Conservation (phyloP, 1,140 invertebrate species). For the Gryon sp. region DNA sequence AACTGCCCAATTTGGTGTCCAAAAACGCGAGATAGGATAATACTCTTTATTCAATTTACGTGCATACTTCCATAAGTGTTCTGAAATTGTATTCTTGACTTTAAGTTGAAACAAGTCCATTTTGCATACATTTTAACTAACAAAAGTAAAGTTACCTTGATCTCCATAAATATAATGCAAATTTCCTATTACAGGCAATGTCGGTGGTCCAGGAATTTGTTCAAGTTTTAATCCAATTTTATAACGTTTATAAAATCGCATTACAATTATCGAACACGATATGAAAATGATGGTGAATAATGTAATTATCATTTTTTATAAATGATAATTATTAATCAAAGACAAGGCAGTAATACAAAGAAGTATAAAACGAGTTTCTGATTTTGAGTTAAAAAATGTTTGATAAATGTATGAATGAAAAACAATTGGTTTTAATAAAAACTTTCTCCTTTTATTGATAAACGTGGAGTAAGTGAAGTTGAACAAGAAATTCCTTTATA, state of each 20-base stretch:
- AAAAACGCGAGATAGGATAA: constrained; percentile 21
- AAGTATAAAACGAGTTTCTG: neutral
- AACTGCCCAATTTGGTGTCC: constrained; percentile 28
- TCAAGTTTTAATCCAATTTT: neutral
- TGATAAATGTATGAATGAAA: too few species aligned
- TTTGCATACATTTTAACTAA: too few species aligned
- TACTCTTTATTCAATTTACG: neutral
- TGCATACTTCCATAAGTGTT: constrained; percentile 8
- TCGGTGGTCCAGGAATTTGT: constrained; percentile 23
- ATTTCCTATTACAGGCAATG: constrained; percentile 25
- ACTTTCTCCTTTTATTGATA: too few species aligned
- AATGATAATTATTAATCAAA: neutral
- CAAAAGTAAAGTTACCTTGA: too few species aligned
- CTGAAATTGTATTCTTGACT: constrained; percentile 7
- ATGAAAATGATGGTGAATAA: constrained; percentile 1
- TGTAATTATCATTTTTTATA: constrained; percentile 14
- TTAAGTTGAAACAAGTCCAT: too few species aligned
- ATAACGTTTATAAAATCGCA: constrained; percentile 20
- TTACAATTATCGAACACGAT: neutral
- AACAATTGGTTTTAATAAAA: too few species aligned
- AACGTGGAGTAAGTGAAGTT: neutral
- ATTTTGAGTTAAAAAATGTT: too few species aligned
- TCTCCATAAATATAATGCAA: constrained; percentile 16
- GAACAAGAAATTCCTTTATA: constrained; percentile 1
- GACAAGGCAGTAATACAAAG: too few species aligned